Evolutionary conservation across 2,888 invertebrate species (phyloP).

Genomic region (Cheilosia variabilis): DNA sequence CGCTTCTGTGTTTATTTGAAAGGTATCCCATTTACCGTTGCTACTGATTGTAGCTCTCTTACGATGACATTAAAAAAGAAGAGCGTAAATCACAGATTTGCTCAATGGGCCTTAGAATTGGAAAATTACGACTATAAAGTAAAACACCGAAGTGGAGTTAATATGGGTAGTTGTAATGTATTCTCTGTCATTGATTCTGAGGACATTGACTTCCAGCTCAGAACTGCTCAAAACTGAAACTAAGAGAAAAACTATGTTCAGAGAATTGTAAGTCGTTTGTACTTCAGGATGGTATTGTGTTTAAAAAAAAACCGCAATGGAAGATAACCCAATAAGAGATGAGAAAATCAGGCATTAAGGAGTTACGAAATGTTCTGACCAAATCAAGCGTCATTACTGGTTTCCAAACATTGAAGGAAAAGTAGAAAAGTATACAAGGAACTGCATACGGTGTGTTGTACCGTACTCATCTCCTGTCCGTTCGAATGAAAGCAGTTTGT

Average conservation of each 20-base stretch:
- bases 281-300: conserved; percentile 16
- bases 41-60: too few species aligned
- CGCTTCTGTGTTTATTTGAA: conserved; percentile 30
- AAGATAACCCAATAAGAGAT: conserved; percentile 22
- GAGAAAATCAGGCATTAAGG: conserved; percentile 26
- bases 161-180: too few species aligned
- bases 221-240: not conserved
- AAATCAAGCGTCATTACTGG: conserved; percentile 79
- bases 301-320: conserved; percentile 14
- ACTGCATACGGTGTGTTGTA: conserved; percentile 81
- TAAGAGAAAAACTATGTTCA: not conserved
- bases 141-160: too few species aligned
- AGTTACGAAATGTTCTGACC: conserved; percentile 35
- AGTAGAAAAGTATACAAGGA: conserved; percentile 80
- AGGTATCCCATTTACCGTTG: too few species aligned
- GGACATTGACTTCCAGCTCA: conserved; percentile 22
- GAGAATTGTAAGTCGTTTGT: not conserved
- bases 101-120: too few species aligned
- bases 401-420: conserved; percentile 81
- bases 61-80: too few species aligned
- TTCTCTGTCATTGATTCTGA: conserved; percentile 1
- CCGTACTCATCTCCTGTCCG: conserved; percentile 78
- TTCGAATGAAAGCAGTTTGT: not conserved
- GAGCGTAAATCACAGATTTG: too few species aligned
- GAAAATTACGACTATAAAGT: too few species aligned